These are phyloP conservation scores for Stenotaenia linearis DNA, from an alignment of 2,888 invertebrate genomes.

Conservation along the genomic window DNA sequence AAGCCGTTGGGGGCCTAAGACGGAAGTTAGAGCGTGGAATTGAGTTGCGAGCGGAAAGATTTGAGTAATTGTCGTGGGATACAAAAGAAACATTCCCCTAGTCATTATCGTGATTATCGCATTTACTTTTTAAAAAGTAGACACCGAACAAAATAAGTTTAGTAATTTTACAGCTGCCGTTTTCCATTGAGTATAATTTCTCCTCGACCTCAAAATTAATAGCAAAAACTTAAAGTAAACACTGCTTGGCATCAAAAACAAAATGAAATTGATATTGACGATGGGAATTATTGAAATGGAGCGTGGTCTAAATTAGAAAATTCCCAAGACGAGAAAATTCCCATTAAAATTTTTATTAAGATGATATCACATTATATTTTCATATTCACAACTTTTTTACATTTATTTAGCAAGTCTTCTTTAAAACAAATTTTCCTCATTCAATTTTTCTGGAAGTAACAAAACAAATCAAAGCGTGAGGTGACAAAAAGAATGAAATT, in stretches of 20 bases:
- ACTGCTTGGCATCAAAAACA: not conserved
- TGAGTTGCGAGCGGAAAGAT: conserved; percentile 2
- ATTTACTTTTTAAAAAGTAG: not conserved
- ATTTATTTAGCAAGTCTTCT: no score
- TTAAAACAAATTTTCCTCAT: not conserved
- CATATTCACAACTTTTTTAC: not conserved
- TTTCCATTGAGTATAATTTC: not conserved
- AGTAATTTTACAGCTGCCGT: not conserved
- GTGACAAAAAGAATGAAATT: not conserved
- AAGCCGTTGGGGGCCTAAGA: not conserved
- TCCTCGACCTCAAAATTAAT: not conserved
- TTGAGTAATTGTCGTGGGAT: conserved; percentile 4
- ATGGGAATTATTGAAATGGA: not conserved
- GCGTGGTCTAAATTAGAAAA: conserved; percentile 2
- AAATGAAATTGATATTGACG: not conserved
- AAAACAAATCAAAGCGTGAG: no score
- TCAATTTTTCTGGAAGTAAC: not conserved
- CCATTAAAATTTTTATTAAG: conserved; percentile 18
- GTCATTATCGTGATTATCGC: conserved; percentile 9
- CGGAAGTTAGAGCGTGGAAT: conserved; percentile 11
- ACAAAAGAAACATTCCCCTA: not conserved
- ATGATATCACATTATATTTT: no score
- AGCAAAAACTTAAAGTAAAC: not conserved
- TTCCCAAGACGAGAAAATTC: conserved; percentile 12
- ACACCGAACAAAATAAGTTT: not conserved